Conservation (phyloP, 2,888 invertebrate species). For the Meiosimyza decipiens region DNA sequence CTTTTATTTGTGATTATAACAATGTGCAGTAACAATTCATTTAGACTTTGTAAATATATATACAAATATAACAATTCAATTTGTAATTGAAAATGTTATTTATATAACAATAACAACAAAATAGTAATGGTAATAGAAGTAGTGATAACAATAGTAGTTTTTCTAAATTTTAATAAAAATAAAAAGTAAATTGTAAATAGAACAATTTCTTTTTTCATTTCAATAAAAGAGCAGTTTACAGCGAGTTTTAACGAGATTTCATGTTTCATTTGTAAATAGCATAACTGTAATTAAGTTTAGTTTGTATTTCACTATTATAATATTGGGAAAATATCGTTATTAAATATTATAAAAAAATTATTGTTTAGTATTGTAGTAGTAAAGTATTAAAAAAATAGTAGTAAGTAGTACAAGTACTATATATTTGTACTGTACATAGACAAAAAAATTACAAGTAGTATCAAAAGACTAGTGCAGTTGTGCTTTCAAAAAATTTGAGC, state of each 20-base stretch:
- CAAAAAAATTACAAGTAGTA: conserved; percentile 58
- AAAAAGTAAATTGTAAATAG: conserved; percentile 16
- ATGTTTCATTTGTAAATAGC: conserved; percentile 40
- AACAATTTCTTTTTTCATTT: conserved; percentile 18
- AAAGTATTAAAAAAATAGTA: conserved; percentile 36
- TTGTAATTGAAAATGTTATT: conserved; percentile 21
- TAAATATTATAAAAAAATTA: conserved; percentile 35
- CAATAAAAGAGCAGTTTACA: conserved; percentile 39
- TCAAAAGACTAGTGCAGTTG: conserved; percentile 51
- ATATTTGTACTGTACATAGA: conserved; percentile 44
- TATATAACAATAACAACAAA: conserved; percentile 29
- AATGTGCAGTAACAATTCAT: conserved; percentile 10
- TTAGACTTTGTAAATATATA: conserved; percentile 21
- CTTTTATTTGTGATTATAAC: conserved; percentile 30
- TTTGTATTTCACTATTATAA: conserved; percentile 36
- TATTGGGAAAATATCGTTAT: conserved; percentile 34
- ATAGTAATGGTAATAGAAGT: too few relatives aligned
- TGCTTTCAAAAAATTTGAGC: background rate
- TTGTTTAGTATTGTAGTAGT: conserved; percentile 50
- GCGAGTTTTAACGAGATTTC: conserved; percentile 53
- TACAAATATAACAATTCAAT: conserved; percentile 34
- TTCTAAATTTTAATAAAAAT: too few relatives aligned
- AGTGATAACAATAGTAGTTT: too few relatives aligned
- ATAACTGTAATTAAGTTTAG: conserved; percentile 36
- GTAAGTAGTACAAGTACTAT: conserved; percentile 39